Evolutionary conservation across 2,888 invertebrate species (phyloP), one percentile per base, ranked within the genome.

Genomic region (Callosobruchus maculatus): DNA sequence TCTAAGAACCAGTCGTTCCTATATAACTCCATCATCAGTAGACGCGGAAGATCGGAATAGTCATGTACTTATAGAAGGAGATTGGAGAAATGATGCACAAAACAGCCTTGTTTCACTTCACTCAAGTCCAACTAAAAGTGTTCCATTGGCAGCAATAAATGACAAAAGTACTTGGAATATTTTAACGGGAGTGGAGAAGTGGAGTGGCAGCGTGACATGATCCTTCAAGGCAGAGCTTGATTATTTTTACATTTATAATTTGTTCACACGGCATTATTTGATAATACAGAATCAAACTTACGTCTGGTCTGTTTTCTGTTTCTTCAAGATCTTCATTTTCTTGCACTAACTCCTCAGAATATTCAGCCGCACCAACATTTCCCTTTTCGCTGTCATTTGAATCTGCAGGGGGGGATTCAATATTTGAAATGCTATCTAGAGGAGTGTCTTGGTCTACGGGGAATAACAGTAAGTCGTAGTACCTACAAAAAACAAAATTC

Each of bases 191-290:
- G 69, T 22, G 73, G 74, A 68, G 70, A 73, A 72, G 74, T 72
- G 21, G 67, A 68, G 18, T 76, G 74, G 74, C 73, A 72, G 22
- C 71, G 71, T 72, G 72, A 73, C 21, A 73, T 75, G 74, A 49
- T 49, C 18, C 49, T 49, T 18, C 49, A 49, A 49, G 49, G 49
- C 13, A 49, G 49, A 49, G 49, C 26, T 73, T 22, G 67, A 72
- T 67, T 20, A 70, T 70, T n/a, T 70, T 69, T 69, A n/a, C n/a
- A n/a, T n/a, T n/a, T n/a, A n/a, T 69, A 21, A 69, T 13, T 69
- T 69, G 69, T 69, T 69, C 69, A 20, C 69, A 69, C 21, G 69
- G 21, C 69, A 3, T 69, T 22, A 18, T 69, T 22, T 22, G 18
- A 20, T 69, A 69, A 20, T 69, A 20, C 69, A 69, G 69, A 20